Percentiles rank a stretch among this genome's conserved stretches.
These are phyloP conservation scores for Eretmochelys imbricata DNA, from an alignment of 2,113 vertebrate species.

Conservation along the genomic window DNA sequence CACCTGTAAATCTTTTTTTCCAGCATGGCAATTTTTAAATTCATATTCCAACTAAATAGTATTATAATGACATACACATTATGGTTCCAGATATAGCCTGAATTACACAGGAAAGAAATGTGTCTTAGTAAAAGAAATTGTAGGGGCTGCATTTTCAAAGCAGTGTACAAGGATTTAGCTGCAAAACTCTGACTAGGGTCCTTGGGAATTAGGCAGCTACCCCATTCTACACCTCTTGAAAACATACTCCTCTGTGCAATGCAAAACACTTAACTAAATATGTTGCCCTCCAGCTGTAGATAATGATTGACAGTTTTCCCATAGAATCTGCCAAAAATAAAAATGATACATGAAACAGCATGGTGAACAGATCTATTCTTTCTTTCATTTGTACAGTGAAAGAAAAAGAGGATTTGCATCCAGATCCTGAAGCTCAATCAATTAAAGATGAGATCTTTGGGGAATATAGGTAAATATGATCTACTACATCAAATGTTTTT, in stretches of 20 bases:
- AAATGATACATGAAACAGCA: neutral
- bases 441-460: constrained; percentile 97
- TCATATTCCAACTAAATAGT: neutral
- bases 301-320: neutral
- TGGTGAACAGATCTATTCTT: constrained; percentile 54
- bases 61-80: neutral
- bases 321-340: neutral
- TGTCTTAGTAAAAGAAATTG: neutral
- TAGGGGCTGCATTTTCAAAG: neutral
- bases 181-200: neutral
- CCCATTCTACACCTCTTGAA: neutral
- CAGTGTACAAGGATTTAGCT: neutral
- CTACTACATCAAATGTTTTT: constrained; percentile 28
- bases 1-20: neutral
- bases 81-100: neutral
- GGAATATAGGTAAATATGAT: constrained; percentile 92
- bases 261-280: fast-evolving
- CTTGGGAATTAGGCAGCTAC: neutral
- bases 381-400: constrained; percentile 86
- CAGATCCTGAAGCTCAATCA: constrained; percentile 93
- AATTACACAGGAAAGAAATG: neutral
- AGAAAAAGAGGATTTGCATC: constrained; percentile 97
- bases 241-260: neutral
- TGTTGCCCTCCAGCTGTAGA: neutral
- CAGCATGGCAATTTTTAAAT: neutral